A percentile compares a stretch with the other conserved stretches of the same genome.
Conservation (phyloP, 1,140 invertebrate species). For the Drosophila sulfurigaster region DNA sequence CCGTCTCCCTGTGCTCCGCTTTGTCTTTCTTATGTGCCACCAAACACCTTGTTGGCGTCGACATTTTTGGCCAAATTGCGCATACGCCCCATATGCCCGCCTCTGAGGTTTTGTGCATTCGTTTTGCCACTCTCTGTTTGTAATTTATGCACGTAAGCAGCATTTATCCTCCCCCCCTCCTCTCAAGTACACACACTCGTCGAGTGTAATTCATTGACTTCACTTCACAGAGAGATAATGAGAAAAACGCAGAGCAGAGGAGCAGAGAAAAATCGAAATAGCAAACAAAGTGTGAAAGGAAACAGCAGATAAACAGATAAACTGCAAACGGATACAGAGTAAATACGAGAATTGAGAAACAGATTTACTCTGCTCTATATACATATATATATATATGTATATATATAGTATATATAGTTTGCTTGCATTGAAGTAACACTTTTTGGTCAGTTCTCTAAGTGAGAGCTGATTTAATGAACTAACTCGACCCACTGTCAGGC, state of each 20-base stretch:
- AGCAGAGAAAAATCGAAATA: constrained; percentile 38
- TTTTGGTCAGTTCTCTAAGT: constrained; percentile 11
- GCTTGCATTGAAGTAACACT: neutral
- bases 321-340: neutral
- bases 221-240: constrained; percentile 60
- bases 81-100: constrained; percentile 61
- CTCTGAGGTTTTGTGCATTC: constrained; percentile 11
- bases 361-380: neutral
- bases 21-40: neutral
- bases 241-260: constrained; percentile 57
- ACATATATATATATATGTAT: neutral
- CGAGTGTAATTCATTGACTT: constrained; percentile 54
- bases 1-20: neutral
- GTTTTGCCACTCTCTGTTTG: constrained; percentile 47
- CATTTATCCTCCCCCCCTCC: neutral
- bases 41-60: constrained; percentile 52
- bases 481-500: constrained; percentile 32
- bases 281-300: constrained; percentile 23
- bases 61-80: constrained; percentile 61
- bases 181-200: neutral
- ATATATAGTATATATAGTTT: no score
- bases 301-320: constrained; percentile 19
- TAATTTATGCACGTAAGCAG: constrained; percentile 72
- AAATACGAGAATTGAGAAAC: neutral
- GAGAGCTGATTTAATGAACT: constrained; percentile 70